Base-by-base conservation (phyloP, 1,140 invertebrate species). In the Macrosteles quadrilineatus region DNA sequence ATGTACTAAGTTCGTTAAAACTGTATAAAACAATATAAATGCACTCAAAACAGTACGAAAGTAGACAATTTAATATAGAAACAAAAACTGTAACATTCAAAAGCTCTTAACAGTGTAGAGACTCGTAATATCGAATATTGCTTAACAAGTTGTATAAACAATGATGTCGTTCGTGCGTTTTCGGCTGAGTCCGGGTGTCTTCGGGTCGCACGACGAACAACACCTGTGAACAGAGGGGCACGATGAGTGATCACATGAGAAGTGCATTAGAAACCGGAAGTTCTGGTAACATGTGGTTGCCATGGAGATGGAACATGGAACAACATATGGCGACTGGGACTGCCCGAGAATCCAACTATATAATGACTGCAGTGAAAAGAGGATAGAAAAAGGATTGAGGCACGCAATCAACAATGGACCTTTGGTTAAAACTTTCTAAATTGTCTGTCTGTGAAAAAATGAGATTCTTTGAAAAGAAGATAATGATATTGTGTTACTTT, bases 231-330 rank as follows among this genome's bases (percentile, higher is more conserved):
- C 21, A 59, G 55, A 59, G 23, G 55, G 25, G 21, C 25, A 27
- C 21, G 4, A 59, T 59, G 55, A 59, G 55, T 59, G 55, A 59
- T 59, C 55, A 59, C 55, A 59, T 6, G 55, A 59, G 55, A 59
- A 59, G 25, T 59, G 55, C 55, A 59, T 59, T 59, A 59, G 55
- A 59, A 59, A 29, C 21, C 55, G 55, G 55, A 59, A 59, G 55
- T 59, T 36, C 55, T 59, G 55, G 55, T 25, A 29, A 59, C 55
- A 59, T 59, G 55, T 59, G 55, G 55, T 59, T 25, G 47, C 47
- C 21, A 50, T 50, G 55, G 25, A 29, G 55, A 59, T 27, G 55
- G 14, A 59, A 29, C 21, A 27, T n/a, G n/a, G n/a, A n/a, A 59
- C 55, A 59, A 59, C 55, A 59, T 59, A 59, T 59, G 55, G 55